These are phyloP conservation scores for Eucidaris tribuloides DNA, from an alignment of 35 echinoderm and acorn worm species.

Conservation along the genomic window DNA sequence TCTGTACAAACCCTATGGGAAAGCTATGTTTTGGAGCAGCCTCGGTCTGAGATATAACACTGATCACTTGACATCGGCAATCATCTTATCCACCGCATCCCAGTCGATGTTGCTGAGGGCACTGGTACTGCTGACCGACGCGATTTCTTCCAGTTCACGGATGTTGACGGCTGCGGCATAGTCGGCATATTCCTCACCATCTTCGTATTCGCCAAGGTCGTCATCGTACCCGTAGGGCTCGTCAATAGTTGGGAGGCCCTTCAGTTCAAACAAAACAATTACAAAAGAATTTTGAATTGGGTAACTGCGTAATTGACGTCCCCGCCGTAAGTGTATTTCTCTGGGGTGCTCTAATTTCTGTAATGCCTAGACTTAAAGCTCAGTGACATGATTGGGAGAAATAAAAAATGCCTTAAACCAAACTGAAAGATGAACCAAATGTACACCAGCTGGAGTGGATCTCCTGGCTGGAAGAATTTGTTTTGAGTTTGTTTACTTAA, in stretches of 20 bases:
- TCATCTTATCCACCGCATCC: constrained; percentile 82
- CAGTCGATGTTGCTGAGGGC: constrained; percentile 86
- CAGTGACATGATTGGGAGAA: background rate
- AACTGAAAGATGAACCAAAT: too few relatives aligned
- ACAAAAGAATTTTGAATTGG: background rate
- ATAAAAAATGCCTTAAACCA: too few relatives aligned
- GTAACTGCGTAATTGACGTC: background rate
- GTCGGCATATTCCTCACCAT: constrained; percentile 34
- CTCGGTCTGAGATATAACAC: background rate
- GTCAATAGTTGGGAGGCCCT: background rate
- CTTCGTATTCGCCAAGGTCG: background rate
- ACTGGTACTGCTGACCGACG: constrained; percentile 81
- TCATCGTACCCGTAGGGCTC: background rate
- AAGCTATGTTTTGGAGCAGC: too few relatives aligned
- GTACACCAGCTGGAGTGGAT: too few relatives aligned
- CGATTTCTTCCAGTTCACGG: constrained; percentile 81
- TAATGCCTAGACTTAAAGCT: background rate
- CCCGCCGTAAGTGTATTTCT: background rate
- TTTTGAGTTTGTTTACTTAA: too few relatives aligned
- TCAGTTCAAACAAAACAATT: background rate
- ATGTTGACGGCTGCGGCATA: constrained; percentile 79
- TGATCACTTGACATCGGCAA: constrained; percentile 58
- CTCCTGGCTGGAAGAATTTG: too few relatives aligned
- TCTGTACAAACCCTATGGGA: too few relatives aligned
- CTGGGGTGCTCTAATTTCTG: background rate